phyloP scores from a whole-genome alignment of 2,888 invertebrate genomes.

The Drosophila vallismaia region DNA sequence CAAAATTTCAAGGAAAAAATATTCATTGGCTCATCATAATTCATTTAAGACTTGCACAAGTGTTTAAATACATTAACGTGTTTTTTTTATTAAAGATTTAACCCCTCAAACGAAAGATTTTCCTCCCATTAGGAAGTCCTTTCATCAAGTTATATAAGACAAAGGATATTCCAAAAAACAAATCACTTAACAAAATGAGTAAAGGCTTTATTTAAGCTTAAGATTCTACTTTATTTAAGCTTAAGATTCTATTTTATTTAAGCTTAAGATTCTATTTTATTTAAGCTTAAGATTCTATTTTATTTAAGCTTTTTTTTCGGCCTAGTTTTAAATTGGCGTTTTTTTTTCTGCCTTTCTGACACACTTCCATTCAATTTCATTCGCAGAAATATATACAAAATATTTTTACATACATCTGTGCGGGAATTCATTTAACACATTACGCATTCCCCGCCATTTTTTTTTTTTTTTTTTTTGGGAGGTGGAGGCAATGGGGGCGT shows the following conservation, averaged over 20 bases:
- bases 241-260: background rate
- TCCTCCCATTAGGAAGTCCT: background rate
- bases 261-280: background rate
- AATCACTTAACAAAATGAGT: slow-evolving; percentile 44
- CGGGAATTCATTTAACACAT: slow-evolving; percentile 54
- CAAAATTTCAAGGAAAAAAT: too few relatives aligned
- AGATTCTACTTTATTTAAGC: background rate
- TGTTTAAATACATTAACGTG: too few relatives aligned
- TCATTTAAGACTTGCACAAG: too few relatives aligned
- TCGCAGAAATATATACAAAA: slow-evolving; percentile 7
- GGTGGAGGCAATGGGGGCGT: background rate
- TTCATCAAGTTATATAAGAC: too few relatives aligned
- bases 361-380: slow-evolving; percentile 18
- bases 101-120: too few relatives aligned
- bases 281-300: background rate
- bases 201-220: background rate
- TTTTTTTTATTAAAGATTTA: too few relatives aligned
- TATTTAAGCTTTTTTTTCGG: background rate
- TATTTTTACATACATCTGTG: slow-evolving; percentile 7
- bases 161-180: slow-evolving; percentile 35
- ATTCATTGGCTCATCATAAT: too few relatives aligned
- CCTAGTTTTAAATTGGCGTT: background rate
- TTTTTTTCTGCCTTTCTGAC: slow-evolving; percentile 8
- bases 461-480: background rate
- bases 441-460: slow-evolving; percentile 5